Percentiles rank a stretch among this genome's conserved stretches.
phyloP scores from a whole-genome alignment of 2,888 invertebrate genomes.

The Callyntrura sp. region DNA sequence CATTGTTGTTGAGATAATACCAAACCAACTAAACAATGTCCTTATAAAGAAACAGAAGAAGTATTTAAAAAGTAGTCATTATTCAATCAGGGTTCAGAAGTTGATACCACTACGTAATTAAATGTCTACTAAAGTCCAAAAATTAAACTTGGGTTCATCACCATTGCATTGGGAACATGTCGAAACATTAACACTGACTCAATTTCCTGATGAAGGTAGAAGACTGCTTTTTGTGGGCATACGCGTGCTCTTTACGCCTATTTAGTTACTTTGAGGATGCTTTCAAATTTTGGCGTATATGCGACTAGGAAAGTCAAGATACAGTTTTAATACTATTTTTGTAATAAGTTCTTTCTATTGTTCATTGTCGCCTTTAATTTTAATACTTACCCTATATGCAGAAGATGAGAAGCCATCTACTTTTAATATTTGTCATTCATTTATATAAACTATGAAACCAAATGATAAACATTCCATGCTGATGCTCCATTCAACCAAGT shows the following conservation, averaged over 20 bases:
- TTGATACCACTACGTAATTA: not conserved
- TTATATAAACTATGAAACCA: not conserved
- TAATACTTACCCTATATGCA: no score
- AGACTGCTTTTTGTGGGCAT: not conserved
- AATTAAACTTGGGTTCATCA: no score
- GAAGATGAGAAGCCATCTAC: no score
- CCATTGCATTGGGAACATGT: no score
- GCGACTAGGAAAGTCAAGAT: not conserved
- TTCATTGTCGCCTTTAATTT: no score
- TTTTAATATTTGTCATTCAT: not conserved
- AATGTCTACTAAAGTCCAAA: not conserved
- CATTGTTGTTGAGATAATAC: not conserved
- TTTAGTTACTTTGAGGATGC: not conserved
- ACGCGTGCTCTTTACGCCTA: not conserved
- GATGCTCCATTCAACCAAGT: not conserved
- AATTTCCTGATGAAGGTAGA: not conserved
- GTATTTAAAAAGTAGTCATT: not conserved
- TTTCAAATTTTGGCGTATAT: not conserved
- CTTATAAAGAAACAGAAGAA: not conserved
- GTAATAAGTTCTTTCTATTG: not conserved
- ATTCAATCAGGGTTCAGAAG: not conserved
- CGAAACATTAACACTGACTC: no score
- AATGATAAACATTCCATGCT: slow-evolving; percentile 9
- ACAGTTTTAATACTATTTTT: slow-evolving; percentile 30
- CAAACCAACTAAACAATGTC: not conserved